Conservation (phyloP, 2,797 vertebrate genomes). For the Chiroxiphia lanceolata region DNA sequence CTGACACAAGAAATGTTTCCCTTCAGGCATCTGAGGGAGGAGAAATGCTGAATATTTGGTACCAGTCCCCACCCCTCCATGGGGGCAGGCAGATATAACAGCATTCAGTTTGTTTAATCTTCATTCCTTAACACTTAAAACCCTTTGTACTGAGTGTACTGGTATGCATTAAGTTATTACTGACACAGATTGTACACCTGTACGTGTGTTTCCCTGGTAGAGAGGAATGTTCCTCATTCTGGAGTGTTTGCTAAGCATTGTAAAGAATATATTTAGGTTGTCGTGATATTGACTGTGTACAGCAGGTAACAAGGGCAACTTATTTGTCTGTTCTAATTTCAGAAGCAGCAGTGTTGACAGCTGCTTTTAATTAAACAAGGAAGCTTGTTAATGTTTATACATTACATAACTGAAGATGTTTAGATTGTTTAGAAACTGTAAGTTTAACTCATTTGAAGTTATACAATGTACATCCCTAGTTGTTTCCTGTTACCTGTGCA, state of each 20-base stretch:
- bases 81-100: neutral
- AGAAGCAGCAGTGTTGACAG: neutral
- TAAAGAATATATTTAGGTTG: neutral
- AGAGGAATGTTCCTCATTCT: neutral
- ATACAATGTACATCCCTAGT: neutral
- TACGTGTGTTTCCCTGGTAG: neutral
- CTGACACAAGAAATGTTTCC: neutral
- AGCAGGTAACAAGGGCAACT: neutral
- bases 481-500: neutral
- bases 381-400: neutral
- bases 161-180: fast-evolving
- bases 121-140: neutral
- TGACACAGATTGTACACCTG: neutral
- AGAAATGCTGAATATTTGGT: neutral
- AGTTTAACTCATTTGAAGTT: neutral
- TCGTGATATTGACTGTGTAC: neutral
- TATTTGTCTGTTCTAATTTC: neutral
- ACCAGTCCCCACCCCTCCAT: neutral
- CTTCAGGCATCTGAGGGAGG: neutral
- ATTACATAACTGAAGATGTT: neutral
- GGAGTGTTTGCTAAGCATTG: neutral
- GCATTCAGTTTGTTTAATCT: neutral
- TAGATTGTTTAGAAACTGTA: neutral
- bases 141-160: neutral
- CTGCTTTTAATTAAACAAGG: neutral